Base-by-base conservation (phyloP, 1,140 invertebrate genomes). In the Drosophila melanica region DNA sequence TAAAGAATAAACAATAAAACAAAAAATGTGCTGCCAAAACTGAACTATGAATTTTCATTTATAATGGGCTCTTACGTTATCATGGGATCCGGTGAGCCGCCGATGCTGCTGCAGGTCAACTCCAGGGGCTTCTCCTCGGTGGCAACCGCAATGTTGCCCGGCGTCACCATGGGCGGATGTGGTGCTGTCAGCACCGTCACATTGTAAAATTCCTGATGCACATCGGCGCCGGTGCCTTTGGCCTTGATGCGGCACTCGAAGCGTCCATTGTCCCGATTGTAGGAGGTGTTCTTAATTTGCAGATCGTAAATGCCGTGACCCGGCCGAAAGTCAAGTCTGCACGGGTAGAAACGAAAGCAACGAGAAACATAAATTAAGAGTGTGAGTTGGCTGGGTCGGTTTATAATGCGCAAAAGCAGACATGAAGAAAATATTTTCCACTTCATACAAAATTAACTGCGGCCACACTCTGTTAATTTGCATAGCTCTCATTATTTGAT, bases 191-290 rank as follows among this genome's bases (percentile, higher is more conserved):
- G 93, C 23, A 98, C 97, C 11, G 97, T 98, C 64, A 98, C 93
- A 53, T 95, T 94, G 89, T 97, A 95, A 47, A 95, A 95, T 92
- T 97, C 96, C 63, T 95, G 95, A 92, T 97, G 96, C 37, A 98
- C 93, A 87, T 96, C 96, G 18, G 94, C 93, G 0, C 97, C 97
- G n/a, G 95, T 97, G 8, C 97, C 96, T 45, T 94, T 95, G 20
- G 95, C 96, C 92, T 98, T 98, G 54, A 98, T 94, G 18, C 96
- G 94, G 90, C 97, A 98, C 93, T 98, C 97, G 93, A 98, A 98
- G 59, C 95, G 94, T 30, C 97, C 97, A 92, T 98, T 98, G 93
- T 98, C 97, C 2, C 96, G 93, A 81, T 97, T 96, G 93, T 98
- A 98, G 16, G 95, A 96, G 1, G 96, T 95, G 90, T 97, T 97